Conservation (phyloP, 2,113 vertebrate species). For the Myodes glareolus region DNA sequence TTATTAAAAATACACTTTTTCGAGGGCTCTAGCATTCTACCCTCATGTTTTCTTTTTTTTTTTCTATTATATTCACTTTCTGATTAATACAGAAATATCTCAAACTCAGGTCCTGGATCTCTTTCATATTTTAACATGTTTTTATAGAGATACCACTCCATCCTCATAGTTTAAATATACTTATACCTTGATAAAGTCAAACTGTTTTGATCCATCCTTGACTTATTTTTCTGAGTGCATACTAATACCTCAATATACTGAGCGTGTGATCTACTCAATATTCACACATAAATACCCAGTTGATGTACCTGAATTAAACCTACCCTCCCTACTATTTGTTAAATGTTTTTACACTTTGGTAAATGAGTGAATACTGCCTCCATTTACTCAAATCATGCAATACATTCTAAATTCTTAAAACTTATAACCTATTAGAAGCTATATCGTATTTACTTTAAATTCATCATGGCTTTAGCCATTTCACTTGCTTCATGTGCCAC, state of each 20-base stretch:
- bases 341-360: not conserved
- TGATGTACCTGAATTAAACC: not conserved
- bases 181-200: not conserved
- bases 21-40: not conserved
- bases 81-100: not conserved
- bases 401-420: not conserved
- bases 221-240: not conserved
- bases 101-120: not conserved
- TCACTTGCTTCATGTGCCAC: not conserved
- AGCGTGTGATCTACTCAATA: not conserved
- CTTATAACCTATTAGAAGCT: not conserved
- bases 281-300: not conserved
- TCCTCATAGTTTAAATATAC: not conserved
- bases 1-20: not conserved
- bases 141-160: not conserved
- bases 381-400: not conserved
- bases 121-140: slow-evolving; percentile 21
- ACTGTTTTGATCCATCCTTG: not conserved
- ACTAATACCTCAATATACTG: not conserved
- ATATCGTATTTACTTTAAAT: not conserved
- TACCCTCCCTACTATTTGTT: not conserved
- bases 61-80: not conserved
- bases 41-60: not conserved
- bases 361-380: not conserved
- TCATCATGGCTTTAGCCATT: not conserved